These are phyloP conservation scores for Scelioninae gen. 1 DNA, from an alignment of 2,888 invertebrate genomes.

Conservation along the genomic window DNA sequence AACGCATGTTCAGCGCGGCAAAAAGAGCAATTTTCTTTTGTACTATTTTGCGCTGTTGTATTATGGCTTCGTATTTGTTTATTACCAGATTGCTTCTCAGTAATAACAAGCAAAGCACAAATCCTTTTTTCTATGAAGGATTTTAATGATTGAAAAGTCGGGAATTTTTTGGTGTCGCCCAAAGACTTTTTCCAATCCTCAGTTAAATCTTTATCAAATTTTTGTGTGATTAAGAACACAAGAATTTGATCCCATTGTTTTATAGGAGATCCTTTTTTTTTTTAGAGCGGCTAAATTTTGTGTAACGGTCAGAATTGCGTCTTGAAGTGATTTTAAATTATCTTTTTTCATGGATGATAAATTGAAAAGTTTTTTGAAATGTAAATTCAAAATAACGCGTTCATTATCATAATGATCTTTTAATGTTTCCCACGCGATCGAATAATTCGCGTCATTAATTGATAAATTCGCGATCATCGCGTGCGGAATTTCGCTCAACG, in stretches of 20 bases:
- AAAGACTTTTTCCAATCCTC: constrained; percentile 9
- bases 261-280: constrained; percentile 7
- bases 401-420: background rate
- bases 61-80: background rate
- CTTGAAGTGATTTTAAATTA: background rate
- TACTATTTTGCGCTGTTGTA: background rate
- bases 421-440: background rate
- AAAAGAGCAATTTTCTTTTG: too few relatives aligned
- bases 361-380: background rate
- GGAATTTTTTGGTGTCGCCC: background rate
- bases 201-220: constrained; percentile 1
- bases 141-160: background rate
- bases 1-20: too few relatives aligned
- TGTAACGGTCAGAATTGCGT: background rate
- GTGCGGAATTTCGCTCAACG: background rate
- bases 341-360: background rate
- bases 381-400: background rate
- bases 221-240: constrained; percentile 1
- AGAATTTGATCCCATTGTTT: constrained; percentile 11
- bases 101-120: background rate
- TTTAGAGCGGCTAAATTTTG: background rate
- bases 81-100: background rate
- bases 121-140: constrained; percentile 16
- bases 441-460: background rate
- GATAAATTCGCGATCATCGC: background rate